These are phyloP conservation scores for Protodeltote pygarga DNA, from an alignment of 2,888 invertebrate species.

Conservation along the genomic window DNA sequence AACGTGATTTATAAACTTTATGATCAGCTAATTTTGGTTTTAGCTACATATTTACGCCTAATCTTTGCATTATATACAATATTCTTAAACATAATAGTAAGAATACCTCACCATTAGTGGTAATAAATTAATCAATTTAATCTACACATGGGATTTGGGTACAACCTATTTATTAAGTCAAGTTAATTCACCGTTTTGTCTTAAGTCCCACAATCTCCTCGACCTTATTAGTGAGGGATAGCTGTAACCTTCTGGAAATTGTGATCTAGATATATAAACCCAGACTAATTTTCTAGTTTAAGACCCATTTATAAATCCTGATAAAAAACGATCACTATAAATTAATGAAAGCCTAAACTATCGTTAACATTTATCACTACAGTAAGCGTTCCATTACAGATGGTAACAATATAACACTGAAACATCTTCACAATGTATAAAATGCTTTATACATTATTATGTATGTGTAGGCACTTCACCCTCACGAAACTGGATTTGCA, in stretches of 20 bases:
- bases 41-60: no score
- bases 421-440: background rate
- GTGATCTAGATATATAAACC: slow-evolving; percentile 7
- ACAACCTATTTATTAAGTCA: slow-evolving; percentile 29
- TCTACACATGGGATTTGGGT: slow-evolving; percentile 35
- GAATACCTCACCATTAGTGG: slow-evolving; percentile 28
- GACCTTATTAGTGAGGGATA: slow-evolving; percentile 19
- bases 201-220: slow-evolving; percentile 14
- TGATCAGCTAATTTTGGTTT: background rate
- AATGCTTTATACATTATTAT: background rate
- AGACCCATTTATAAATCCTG: slow-evolving; percentile 13
- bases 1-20: background rate
- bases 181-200: slow-evolving; percentile 34
- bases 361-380: slow-evolving; percentile 6
- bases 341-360: slow-evolving; percentile 1
- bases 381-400: slow-evolving; percentile 1
- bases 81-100: slow-evolving; percentile 13
- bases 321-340: slow-evolving; percentile 8
- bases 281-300: slow-evolving; percentile 3
- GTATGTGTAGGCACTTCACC: slow-evolving; percentile 11
- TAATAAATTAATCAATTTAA: slow-evolving; percentile 45
- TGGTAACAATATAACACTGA: background rate
- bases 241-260: slow-evolving; percentile 10
- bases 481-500: slow-evolving; percentile 25
- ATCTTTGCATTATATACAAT: no score